A percentile compares a stretch with the other conserved stretches of the same genome.
Conservation (phyloP, 2,113 vertebrate species). For the Vulpes ferrilata region DNA sequence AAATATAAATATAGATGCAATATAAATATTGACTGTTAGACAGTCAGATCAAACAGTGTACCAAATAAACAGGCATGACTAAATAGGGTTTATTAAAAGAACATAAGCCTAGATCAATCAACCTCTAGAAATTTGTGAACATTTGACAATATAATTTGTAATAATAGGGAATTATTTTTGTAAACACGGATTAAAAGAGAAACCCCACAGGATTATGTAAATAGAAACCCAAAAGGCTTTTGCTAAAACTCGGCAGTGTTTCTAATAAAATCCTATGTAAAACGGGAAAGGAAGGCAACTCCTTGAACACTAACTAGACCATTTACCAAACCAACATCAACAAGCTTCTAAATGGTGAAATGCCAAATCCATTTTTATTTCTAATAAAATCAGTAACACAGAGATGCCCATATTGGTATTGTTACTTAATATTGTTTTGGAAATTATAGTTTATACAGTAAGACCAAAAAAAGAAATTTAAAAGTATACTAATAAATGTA, state of each 20-base stretch:
- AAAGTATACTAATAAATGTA: neutral
- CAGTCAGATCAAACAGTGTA: neutral
- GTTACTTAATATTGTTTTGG: neutral
- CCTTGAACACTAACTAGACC: neutral
- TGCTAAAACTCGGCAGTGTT: neutral
- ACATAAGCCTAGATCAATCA: neutral
- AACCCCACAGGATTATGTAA: neutral
- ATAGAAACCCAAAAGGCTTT: neutral
- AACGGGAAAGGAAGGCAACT: neutral
- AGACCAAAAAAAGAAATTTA: neutral
- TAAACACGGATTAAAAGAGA: neutral
- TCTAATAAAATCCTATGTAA: neutral
- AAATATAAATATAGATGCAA: neutral
- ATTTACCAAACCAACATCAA: neutral
- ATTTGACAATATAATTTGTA: neutral
- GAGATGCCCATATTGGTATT: neutral
- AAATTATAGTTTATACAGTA: neutral
- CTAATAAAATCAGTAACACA: neutral
- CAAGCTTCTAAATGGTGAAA: conserved; percentile 3
- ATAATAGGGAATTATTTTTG: conserved; percentile 35
- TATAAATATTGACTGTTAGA: neutral
- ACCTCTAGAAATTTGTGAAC: neutral
- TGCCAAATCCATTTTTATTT: neutral
- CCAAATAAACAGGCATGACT: neutral
- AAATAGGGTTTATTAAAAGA: neutral